These are phyloP conservation scores for Boloria selene DNA, from an alignment of 2,888 invertebrate species.

Conservation along the genomic window DNA sequence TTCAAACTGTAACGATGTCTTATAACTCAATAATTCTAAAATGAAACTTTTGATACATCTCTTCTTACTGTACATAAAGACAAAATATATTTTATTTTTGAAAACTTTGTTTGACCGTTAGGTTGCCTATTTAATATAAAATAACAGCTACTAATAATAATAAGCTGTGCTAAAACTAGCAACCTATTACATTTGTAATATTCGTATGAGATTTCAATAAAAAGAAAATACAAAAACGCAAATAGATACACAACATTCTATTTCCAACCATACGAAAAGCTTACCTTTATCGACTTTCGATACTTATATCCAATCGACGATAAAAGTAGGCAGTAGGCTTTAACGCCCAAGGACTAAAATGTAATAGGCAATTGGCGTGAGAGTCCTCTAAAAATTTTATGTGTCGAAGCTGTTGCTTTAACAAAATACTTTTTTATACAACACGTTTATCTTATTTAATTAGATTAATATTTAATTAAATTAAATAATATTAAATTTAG, in stretches of 20 bases:
- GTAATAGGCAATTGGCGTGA: conserved; percentile 58
- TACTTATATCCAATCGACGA: conserved; percentile 46
- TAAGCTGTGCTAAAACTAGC: background rate
- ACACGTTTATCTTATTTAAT: conserved; percentile 4
- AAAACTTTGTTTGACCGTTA: too few relatives aligned
- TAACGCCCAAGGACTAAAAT: conserved; percentile 49
- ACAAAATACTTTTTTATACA: conserved; percentile 26
- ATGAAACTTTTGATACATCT: background rate
- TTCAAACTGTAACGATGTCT: background rate
- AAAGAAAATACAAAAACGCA: conserved; percentile 13
- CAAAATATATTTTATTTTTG: too few relatives aligned
- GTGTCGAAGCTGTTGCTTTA: conserved; percentile 34
- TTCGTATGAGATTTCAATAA: background rate
- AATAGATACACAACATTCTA: conserved; percentile 29
- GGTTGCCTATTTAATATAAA: too few relatives aligned
- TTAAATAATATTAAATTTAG: too few relatives aligned
- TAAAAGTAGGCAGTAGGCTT: conserved; percentile 47
- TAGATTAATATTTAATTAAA: too few relatives aligned
- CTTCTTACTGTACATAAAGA: too few relatives aligned
- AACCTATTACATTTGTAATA: background rate
- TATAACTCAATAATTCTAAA: background rate
- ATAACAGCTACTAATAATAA: too few relatives aligned
- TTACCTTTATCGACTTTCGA: conserved; percentile 35
- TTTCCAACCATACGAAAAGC: conserved; percentile 32
- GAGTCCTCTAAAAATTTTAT: conserved; percentile 43